Evolutionary conservation across 1,140 invertebrate genomes (phyloP).

Genomic region (Pseudomyrmex concolor): DNA sequence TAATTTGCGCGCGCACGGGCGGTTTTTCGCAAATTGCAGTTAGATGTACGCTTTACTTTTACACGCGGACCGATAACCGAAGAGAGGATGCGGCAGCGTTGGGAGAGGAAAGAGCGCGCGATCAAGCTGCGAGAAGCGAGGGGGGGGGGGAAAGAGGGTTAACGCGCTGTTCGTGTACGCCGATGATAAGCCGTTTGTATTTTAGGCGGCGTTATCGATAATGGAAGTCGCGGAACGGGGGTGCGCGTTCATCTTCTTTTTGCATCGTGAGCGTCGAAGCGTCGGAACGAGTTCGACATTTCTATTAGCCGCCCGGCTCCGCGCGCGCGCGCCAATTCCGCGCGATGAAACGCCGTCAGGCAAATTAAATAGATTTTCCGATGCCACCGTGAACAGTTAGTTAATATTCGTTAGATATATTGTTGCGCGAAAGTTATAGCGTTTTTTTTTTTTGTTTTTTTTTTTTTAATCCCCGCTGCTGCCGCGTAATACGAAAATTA

Average conservation of each 20-base stretch:
- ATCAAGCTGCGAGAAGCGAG: neutral
- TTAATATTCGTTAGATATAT: neutral
- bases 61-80: slow-evolving; percentile 35
- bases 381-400: neutral
- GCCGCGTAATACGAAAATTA: neutral
- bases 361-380: slow-evolving; percentile 14
- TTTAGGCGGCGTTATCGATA: slow-evolving; percentile 52
- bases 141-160: slow-evolving; percentile 6
- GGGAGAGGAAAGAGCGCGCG: neutral
- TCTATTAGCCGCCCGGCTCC: slow-evolving; percentile 39
- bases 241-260: slow-evolving; percentile 39
- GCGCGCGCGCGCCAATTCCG: slow-evolving; percentile 42
- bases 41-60: slow-evolving; percentile 57
- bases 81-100: no score
- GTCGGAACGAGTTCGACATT: slow-evolving; percentile 42
- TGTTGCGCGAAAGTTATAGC: neutral
- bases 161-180: slow-evolving; percentile 33
- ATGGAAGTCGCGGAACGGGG: slow-evolving; percentile 45
- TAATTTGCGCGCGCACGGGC: slow-evolving; percentile 47
- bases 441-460: neutral
- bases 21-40: slow-evolving; percentile 59
- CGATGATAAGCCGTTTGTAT: slow-evolving; percentile 60
- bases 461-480: neutral
- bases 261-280: slow-evolving; percentile 10
- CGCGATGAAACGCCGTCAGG: slow-evolving; percentile 58